phyloP scores from a whole-genome alignment of 2,888 invertebrate genomes.

The Drosophila parthenogenetica region DNA sequence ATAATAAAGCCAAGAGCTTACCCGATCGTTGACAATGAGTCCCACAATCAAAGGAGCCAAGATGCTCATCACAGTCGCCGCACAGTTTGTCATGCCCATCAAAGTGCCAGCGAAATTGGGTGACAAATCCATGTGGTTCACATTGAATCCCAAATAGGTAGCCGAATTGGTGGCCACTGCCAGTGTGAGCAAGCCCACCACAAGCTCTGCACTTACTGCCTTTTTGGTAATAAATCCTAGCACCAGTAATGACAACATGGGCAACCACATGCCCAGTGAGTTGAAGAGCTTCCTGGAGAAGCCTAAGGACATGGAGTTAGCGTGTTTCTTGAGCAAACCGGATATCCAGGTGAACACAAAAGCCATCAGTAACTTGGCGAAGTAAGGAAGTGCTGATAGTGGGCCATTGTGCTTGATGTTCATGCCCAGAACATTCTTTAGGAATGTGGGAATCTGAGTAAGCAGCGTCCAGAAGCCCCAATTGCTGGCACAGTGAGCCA shows the following conservation, averaged over 20 bases:
- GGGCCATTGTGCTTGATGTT: slow-evolving; percentile 89
- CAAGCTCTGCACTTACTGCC: slow-evolving; percentile 83
- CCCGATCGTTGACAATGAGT: slow-evolving; percentile 87
- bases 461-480: slow-evolving; percentile 91
- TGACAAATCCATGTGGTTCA: slow-evolving; percentile 89
- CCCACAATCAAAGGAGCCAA: slow-evolving; percentile 88
- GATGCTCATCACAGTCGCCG: slow-evolving; percentile 88
- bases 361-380: slow-evolving; percentile 86
- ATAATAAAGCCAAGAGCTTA: slow-evolving; percentile 74
- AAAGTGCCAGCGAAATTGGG: slow-evolving; percentile 89
- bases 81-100: slow-evolving; percentile 90
- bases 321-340: slow-evolving; percentile 85
- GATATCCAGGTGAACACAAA: slow-evolving; percentile 86
- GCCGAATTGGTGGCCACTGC: slow-evolving; percentile 88
- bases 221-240: slow-evolving; percentile 86
- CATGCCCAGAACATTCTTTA: slow-evolving; percentile 89
- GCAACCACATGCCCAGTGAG: slow-evolving; percentile 85
- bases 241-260: slow-evolving; percentile 86
- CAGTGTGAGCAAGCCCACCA: slow-evolving; percentile 86
- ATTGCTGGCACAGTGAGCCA: slow-evolving; percentile 89
- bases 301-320: slow-evolving; percentile 82
- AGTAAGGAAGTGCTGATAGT: slow-evolving; percentile 86
- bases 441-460: slow-evolving; percentile 90
- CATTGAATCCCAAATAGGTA: slow-evolving; percentile 87
- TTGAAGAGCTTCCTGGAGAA: slow-evolving; percentile 84